phyloP scores from a whole-genome alignment of 1,140 invertebrate genomes.

The Oedothorax gibbosus region DNA sequence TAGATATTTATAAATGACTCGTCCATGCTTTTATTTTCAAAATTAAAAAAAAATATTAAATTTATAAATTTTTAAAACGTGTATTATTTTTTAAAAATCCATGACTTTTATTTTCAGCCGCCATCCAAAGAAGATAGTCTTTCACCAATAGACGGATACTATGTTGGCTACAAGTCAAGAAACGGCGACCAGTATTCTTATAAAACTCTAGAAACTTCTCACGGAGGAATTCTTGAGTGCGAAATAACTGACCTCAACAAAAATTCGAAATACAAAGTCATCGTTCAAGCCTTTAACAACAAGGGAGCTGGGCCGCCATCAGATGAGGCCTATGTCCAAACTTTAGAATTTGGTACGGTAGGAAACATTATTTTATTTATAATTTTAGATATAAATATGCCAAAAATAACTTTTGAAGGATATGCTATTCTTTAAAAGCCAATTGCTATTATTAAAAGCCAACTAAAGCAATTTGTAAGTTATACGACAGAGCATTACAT shows the following conservation, averaged over 20 bases:
- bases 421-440: too few species aligned
- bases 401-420: too few species aligned
- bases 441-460: too few species aligned
- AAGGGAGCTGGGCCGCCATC: conserved; percentile 79
- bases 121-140: conserved; percentile 64
- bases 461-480: too few species aligned
- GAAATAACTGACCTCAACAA: conserved; percentile 64
- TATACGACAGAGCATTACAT: too few species aligned
- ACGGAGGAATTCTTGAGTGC: conserved; percentile 51
- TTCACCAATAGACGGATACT: conserved; percentile 75
- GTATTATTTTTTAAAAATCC: too few species aligned
- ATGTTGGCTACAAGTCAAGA: conserved; percentile 72
- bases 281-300: conserved; percentile 69
- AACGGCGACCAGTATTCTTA: conserved; percentile 65
- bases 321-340: conserved; percentile 79
- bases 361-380: conserved; percentile 16
- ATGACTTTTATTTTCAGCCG: conserved; percentile 40
- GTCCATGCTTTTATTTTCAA: too few species aligned
- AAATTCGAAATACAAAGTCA: conserved; percentile 67
- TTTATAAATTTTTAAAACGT: too few species aligned
- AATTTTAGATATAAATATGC: too few species aligned
- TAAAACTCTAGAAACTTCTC: conserved; percentile 59
- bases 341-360: conserved; percentile 72
- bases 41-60: too few species aligned
- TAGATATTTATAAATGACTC: too few species aligned